Percentiles rank a stretch among this genome's conserved stretches.
phyloP scores from a whole-genome alignment of 2,797 vertebrate genomes.

The Semotilus atromaculatus region DNA sequence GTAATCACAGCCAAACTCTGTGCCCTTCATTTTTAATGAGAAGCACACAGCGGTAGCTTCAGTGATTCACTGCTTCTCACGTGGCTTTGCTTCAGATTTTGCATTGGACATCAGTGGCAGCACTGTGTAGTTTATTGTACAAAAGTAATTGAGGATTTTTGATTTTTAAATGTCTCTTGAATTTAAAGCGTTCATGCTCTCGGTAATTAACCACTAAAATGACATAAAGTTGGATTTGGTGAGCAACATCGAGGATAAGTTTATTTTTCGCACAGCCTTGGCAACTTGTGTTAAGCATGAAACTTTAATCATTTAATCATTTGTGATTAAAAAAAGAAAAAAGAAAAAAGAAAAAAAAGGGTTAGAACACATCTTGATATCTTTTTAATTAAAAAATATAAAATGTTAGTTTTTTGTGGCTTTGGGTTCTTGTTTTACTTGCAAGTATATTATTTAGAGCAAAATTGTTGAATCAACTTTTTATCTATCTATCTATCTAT shows the following conservation, averaged over 20 bases:
- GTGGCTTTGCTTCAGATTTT: background rate
- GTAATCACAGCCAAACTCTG: background rate
- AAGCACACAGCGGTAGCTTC: background rate
- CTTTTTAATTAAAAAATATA: background rate
- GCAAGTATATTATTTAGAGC: background rate
- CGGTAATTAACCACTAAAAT: background rate
- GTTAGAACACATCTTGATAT: too few species aligned
- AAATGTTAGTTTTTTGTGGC: too few species aligned
- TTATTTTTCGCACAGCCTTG: background rate
- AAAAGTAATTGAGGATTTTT: background rate
- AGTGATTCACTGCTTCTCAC: background rate
- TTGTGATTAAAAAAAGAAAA: background rate
- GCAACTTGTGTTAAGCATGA: background rate
- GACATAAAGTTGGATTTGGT: background rate
- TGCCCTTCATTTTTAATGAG: conserved; percentile 20
- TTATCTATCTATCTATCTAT: too few species aligned
- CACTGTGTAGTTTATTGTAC: background rate
- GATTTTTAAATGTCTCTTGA: background rate
- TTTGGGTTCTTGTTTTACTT: background rate
- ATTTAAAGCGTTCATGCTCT: background rate
- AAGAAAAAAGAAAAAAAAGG: too few species aligned
- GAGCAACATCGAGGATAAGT: background rate
- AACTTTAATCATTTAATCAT: background rate
- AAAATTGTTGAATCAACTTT: background rate
- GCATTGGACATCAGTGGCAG: background rate